Percentiles rank a stretch among this genome's conserved stretches.
phyloP scores from a whole-genome alignment of 2,113 vertebrate species.

The Anseranas semipalmata region DNA sequence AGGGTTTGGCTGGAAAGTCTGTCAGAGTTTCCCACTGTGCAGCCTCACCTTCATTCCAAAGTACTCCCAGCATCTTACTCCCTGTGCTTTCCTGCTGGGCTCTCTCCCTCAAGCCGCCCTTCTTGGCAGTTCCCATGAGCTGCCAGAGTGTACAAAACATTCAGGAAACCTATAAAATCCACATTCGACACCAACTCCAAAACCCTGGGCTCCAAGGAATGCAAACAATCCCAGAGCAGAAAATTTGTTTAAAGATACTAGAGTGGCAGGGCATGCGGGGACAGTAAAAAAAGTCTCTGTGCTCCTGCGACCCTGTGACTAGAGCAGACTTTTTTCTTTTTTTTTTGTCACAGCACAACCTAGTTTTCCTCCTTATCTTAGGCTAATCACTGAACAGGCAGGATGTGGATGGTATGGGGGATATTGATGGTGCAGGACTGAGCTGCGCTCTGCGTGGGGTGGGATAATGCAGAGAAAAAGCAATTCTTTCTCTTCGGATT shows the following conservation, averaged over 20 bases:
- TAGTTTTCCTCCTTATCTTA: background rate
- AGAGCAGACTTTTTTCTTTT: background rate
- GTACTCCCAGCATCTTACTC: background rate
- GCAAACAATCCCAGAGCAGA: constrained; percentile 1
- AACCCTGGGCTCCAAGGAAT: background rate
- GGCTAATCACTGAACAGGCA: background rate
- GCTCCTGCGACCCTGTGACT: background rate
- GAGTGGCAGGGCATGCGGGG: background rate
- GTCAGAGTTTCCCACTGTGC: background rate
- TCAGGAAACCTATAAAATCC: constrained; percentile 44
- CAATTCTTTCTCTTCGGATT: background rate
- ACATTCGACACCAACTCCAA: background rate
- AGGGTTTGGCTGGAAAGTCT: background rate
- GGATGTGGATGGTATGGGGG: background rate
- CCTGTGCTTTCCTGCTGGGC: background rate
- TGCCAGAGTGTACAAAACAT: background rate
- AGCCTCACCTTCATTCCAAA: background rate
- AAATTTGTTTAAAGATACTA: constrained; percentile 32
- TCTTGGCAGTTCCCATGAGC: constrained; percentile 25
- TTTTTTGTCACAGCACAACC: background rate
- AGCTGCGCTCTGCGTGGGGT: background rate
- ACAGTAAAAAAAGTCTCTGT: background rate
- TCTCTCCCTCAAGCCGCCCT: background rate
- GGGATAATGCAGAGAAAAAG: background rate
- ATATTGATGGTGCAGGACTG: background rate